These are phyloP conservation scores for Gallinago media DNA, from an alignment of 2,113 vertebrate species.

Conservation along the genomic window DNA sequence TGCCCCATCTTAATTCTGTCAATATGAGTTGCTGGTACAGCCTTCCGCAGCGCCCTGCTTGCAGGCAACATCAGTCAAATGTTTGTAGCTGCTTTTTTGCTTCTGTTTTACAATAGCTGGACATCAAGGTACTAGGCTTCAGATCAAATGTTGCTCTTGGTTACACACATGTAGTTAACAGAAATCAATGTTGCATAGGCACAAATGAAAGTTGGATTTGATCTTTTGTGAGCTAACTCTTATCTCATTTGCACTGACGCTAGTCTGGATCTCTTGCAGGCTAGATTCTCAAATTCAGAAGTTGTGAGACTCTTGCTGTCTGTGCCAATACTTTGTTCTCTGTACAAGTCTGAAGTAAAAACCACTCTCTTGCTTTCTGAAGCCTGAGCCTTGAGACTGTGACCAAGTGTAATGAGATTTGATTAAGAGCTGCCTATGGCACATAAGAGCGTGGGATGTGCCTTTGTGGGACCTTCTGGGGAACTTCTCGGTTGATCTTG, in stretches of 20 bases:
- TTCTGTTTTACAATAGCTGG: conserved; percentile 26
- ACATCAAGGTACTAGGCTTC: conserved; percentile 13
- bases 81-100: conserved; percentile 14
- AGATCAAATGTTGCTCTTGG: conserved; percentile 53
- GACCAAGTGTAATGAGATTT: background rate
- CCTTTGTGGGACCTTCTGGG: background rate
- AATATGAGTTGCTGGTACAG: background rate
- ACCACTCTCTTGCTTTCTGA: background rate
- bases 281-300: background rate
- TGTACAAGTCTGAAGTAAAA: background rate
- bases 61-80: conserved; percentile 25
- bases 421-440: background rate
- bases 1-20: background rate
- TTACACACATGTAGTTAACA: conserved; percentile 39
- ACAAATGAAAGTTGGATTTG: conserved; percentile 34
- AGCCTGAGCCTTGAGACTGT: background rate
- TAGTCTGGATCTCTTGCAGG: background rate
- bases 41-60: background rate
- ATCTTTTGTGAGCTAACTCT: background rate
- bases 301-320: background rate
- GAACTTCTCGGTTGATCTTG: background rate
- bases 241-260: background rate
- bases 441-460: background rate
- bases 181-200: conserved; percentile 24
- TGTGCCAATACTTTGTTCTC: background rate